Evolutionary conservation across 2,797 vertebrate species (phyloP), one percentile per base, ranked within the genome.

Genomic region (Pagetopsis macropterus): DNA sequence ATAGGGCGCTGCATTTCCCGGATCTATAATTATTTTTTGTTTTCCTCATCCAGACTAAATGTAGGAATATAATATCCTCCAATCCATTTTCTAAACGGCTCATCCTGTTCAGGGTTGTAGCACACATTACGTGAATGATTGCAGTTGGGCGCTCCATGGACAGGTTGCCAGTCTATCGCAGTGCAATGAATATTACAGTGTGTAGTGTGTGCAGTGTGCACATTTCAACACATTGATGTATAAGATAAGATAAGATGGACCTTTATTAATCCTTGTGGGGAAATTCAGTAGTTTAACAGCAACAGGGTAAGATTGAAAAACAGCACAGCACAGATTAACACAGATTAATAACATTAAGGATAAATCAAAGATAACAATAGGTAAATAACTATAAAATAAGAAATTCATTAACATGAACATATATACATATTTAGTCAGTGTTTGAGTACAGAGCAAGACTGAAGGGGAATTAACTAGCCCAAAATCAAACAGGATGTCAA

Each of bases 21-120:
- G 5, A 75, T 83, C 70, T 48, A 31, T 69, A 70, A 81, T 84
- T 82, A 52, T 84, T 77, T 72, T 79, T 72, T 72, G 60, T 58
- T 81, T 76, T 74, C 76, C 64, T 58, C 69, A 75, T 83, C 64
- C 72, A 65, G 37, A 19, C 44, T 61, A 63, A 84, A 87, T 76
- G 63, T 13, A 61, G 40, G 48, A 79, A 75, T 57, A n/a, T 62
- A 73, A 88, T 68, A 72, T 75, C 33, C 64, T 51, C 44, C 63
- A 46, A 61, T 82, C 52, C 41, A 56, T 71, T 82, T 78, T 70
- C 45, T 51, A 45, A 85, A 70, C 54, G 46, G 58, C 68, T 79
- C 50, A 44, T 67, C 69, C 62, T 64, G 56, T 74, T 80, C 70
- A 61, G 57, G 78, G 79, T 14, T 76, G 69, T 67, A n/a, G 57